A percentile compares a stretch with the other conserved stretches of the same genome.
phyloP scores from a whole-genome alignment of 2,113 vertebrate genomes.

The Prietella phreatophila region DNA sequence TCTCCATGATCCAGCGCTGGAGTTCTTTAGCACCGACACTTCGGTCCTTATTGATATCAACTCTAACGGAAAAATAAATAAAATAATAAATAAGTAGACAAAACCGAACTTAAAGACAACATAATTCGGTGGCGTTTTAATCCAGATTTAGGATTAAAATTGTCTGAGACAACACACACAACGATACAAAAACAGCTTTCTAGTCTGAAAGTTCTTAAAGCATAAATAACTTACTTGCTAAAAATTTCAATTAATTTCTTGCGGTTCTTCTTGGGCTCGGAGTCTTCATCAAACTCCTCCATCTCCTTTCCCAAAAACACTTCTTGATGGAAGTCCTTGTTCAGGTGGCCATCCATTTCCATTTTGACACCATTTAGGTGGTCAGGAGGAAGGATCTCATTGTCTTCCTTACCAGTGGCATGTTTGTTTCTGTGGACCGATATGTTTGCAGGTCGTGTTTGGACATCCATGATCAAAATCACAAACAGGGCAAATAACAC shows the following conservation, averaged over 20 bases:
- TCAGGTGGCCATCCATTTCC: slow-evolving; percentile 92
- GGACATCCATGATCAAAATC: slow-evolving; percentile 68
- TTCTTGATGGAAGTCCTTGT: slow-evolving; percentile 94
- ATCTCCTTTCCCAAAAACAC: slow-evolving; percentile 91
- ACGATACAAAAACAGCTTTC: neutral
- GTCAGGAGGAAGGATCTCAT: slow-evolving; percentile 88
- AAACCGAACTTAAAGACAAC: neutral
- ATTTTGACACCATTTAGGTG: slow-evolving; percentile 91
- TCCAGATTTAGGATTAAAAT: neutral
- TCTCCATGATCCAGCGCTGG: slow-evolving; percentile 96
- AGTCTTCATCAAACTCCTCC: slow-evolving; percentile 89
- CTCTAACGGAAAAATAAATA: slow-evolving; percentile 66
- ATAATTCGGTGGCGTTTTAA: neutral
- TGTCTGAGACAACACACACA: too few species aligned
- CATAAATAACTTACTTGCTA: slow-evolving; percentile 74
- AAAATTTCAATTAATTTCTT: slow-evolving; percentile 91
- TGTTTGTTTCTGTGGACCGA: slow-evolving; percentile 62
- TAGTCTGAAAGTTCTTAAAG: neutral
- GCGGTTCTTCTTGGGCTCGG: slow-evolving; percentile 83
- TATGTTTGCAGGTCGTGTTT: slow-evolving; percentile 86
- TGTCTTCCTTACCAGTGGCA: slow-evolving; percentile 80
- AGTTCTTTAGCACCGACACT: slow-evolving; percentile 89
- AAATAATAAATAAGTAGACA: neutral
- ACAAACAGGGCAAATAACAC: slow-evolving; percentile 70
- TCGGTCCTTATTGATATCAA: slow-evolving; percentile 83